These are phyloP conservation scores for Cephus spinipes DNA, from an alignment of 2,888 invertebrate genomes.

Conservation along the genomic window DNA sequence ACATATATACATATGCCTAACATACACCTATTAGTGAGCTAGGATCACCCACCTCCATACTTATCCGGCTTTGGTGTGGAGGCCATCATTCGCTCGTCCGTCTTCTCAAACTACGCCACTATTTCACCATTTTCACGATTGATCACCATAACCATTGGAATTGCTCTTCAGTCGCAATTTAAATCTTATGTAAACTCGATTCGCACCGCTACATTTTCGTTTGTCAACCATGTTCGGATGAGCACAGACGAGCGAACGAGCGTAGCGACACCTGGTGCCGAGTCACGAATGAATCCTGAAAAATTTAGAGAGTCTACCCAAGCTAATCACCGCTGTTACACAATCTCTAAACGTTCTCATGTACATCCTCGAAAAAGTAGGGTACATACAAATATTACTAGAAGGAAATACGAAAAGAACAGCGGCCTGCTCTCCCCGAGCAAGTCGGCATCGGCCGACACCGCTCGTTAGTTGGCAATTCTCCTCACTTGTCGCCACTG, in stretches of 20 bases:
- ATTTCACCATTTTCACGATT: constrained; percentile 59
- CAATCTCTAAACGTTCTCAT: no score
- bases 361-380: no score
- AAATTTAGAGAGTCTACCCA: no score
- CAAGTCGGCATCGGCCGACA: no score
- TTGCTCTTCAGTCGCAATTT: constrained; percentile 59
- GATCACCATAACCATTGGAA: constrained; percentile 50
- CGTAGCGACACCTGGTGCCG: constrained; percentile 45
- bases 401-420: no score
- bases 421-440: no score
- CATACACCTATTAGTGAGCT: no score
- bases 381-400: no score
- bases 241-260: constrained; percentile 20
- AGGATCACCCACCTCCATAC: constrained; percentile 57
- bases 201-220: constrained; percentile 64
- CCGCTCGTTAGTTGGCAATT: no score
- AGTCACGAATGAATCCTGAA: not conserved
- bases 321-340: no score
- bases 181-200: constrained; percentile 62
- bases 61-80: constrained; percentile 64
- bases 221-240: constrained; percentile 62
- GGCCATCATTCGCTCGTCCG: constrained; percentile 51
- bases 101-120: constrained; percentile 46
- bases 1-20: no score
- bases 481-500: no score